Evolutionary conservation across 1,140 invertebrate species (phyloP), one percentile per base, ranked within the genome.

Genomic region (Zaprionus capensis): DNA sequence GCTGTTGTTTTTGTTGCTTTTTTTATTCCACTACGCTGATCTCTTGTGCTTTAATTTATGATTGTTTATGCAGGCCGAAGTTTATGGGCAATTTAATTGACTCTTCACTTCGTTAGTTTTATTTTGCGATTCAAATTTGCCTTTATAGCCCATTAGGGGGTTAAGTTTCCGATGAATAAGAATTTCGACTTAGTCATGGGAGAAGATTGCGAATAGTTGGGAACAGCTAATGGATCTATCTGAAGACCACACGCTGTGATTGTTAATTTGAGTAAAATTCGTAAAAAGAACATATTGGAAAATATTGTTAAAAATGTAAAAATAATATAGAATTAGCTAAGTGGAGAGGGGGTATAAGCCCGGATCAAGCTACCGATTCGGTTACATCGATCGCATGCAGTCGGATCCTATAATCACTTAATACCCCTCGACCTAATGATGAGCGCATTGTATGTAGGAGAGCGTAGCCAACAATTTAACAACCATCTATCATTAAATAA

Each of bases 401-500:
- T 20, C 31, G 17, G 58, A 62, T 64, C 68, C 70, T 71, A 81
- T 85, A 88, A 88, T 88, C 81, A 82, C 85, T 90, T 88, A 88
- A 85, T 88, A 90, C 79, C 78, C 81, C 53, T n/a, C 26, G 51
- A 71, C 26, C 77, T 79, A 79, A 81, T 71, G 77, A 75, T 71
- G 63, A 12, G 56, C 51, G 76, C 59, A 58, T 59, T 66, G 55
- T 34, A 51, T 26, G 26, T 34, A 56, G 64, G 28, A 79, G 73
- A 79, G 73, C 68, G 77, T 79, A 71, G 67, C 68, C 63, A 64
- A 70, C 84, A 85, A 90, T 85, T 88, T 85, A 81, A 80, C 66
- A 90, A 57, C 81, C 85, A 88, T 88, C 85, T 88, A 88, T 88
- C 85, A 88, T 88, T 88, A 88, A 90, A 88, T 88, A 88, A 88